Evolutionary conservation across 2,888 invertebrate genomes (phyloP).

Genomic region (Physocephala rufipes): DNA sequence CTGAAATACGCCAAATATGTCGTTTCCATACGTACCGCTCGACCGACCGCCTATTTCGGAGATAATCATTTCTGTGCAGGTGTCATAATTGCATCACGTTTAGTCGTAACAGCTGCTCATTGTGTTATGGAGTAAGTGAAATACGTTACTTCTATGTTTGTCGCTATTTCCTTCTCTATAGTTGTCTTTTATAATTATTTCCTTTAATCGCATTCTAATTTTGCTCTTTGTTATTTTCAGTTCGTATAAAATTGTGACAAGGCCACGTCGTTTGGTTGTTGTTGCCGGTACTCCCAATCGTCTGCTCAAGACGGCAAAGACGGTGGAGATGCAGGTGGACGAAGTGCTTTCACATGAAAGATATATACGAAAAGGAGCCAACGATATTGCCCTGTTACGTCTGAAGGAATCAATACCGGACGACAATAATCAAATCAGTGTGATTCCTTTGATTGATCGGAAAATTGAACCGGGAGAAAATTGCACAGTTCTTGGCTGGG

Average conservation of each 20-base stretch:
- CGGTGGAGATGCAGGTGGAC: slow-evolving; percentile 31
- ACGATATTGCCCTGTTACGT: slow-evolving; percentile 46
- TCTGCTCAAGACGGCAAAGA: not conserved
- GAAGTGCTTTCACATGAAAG: slow-evolving; percentile 40
- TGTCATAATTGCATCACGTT: slow-evolving; percentile 41
- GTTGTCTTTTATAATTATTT: too few relatives aligned
- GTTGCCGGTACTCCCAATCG: slow-evolving; percentile 43
- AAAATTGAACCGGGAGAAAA: not conserved
- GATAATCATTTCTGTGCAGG: slow-evolving; percentile 53
- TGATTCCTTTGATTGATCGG: slow-evolving; percentile 15
- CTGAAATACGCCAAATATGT: slow-evolving; percentile 38
- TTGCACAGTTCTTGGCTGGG: slow-evolving; percentile 47
- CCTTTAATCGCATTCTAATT: too few relatives aligned
- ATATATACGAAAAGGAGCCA: slow-evolving; percentile 26
- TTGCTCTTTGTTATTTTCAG: too few relatives aligned
- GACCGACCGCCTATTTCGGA: slow-evolving; percentile 45
- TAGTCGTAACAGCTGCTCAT: slow-evolving; percentile 47
- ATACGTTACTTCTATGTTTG: not conserved
- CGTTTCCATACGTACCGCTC: slow-evolving; percentile 48
- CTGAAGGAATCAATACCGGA: slow-evolving; percentile 36
- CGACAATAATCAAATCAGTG: slow-evolving; percentile 2
- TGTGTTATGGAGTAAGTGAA: slow-evolving; percentile 46
- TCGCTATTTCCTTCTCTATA: not conserved
- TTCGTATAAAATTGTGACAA: slow-evolving; percentile 37
- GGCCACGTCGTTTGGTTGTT: slow-evolving; percentile 37